Percentiles rank a stretch among this genome's conserved stretches.
Evolutionary conservation across 2,113 vertebrate genomes (phyloP).

Genomic region (Pangasianodon gigas): DNA sequence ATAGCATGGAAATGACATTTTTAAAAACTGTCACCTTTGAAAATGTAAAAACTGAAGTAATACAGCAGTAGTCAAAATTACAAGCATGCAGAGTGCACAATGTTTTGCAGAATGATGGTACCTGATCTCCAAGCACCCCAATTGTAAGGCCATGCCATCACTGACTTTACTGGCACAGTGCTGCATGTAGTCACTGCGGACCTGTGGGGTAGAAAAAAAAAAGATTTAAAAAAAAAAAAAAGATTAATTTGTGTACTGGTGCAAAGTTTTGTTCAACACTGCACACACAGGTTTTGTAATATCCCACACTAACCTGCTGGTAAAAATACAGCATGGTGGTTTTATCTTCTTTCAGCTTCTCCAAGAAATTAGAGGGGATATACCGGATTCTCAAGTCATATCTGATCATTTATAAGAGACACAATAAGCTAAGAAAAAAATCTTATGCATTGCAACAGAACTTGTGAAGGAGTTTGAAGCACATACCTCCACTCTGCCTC

Average conservation of each 20-base stretch:
- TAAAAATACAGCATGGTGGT: constrained; percentile 92
- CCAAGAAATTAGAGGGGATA: constrained; percentile 81
- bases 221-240: background rate
- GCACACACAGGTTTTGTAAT: background rate
- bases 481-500: constrained; percentile 94
- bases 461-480: background rate
- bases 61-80: too few species aligned
- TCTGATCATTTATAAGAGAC: constrained; percentile 63
- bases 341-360: constrained; percentile 83
- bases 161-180: constrained; percentile 87
- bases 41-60: background rate
- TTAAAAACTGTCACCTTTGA: background rate
- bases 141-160: constrained; percentile 91
- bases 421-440: constrained; percentile 4
- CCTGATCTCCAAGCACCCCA: constrained; percentile 95
- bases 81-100: background rate
- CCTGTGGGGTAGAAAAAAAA: constrained; percentile 67
- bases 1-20: background rate
- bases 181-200: constrained; percentile 91
- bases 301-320: constrained; percentile 79
- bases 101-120: constrained; percentile 38
- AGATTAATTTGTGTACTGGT: background rate
- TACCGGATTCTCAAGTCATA: constrained; percentile 92
- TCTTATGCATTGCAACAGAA: background rate
- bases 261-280: background rate